Conservation (phyloP, 2,888 invertebrate species). For the Yponomeuta cagnagella region DNA sequence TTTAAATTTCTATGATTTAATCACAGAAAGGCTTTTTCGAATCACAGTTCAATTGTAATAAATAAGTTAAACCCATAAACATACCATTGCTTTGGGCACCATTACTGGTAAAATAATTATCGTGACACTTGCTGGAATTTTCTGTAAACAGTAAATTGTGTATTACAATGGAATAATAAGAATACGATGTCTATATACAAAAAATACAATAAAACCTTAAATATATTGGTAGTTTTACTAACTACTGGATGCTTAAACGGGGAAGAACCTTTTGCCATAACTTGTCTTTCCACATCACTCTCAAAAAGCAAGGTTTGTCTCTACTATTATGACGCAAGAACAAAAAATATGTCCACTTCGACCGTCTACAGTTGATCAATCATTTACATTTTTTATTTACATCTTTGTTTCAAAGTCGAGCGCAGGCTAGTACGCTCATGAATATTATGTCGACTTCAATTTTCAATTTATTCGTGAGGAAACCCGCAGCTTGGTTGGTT, state of each 20-base stretch:
- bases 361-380: no score
- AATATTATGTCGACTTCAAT: no score
- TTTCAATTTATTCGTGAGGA: no score
- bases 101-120: background rate
- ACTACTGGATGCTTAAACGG: background rate
- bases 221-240: background rate
- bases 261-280: no score
- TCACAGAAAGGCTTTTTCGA: conserved; percentile 36
- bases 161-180: background rate
- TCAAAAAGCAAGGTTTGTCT: no score
- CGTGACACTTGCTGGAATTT: background rate
- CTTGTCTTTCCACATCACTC: no score
- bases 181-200: background rate
- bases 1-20: conserved; percentile 32
- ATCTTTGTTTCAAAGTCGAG: no score
- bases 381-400: no score
- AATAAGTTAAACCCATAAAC: conserved; percentile 11
- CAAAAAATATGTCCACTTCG: no score
- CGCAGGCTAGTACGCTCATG: no score
- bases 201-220: background rate
- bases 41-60: conserved; percentile 36
- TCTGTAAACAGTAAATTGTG: background rate
- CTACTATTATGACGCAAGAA: no score
- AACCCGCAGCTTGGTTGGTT: no score
- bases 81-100: conserved; percentile 2